Base-by-base conservation (phyloP, 2,113 vertebrate genomes). In the Lepus americanus region DNA sequence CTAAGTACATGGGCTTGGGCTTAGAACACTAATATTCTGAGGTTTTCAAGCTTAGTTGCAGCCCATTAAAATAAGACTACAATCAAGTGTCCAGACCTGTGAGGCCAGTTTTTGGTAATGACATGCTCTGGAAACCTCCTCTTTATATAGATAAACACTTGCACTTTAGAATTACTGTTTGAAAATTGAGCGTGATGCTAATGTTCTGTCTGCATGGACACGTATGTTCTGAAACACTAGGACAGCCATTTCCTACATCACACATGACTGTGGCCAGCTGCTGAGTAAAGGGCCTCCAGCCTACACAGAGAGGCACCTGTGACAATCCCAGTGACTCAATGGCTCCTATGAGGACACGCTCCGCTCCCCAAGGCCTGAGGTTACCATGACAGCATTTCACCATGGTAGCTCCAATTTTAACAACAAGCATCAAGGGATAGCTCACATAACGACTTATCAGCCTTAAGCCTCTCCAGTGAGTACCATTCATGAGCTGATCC, bases 321-420 rank as follows among this genome's bases (percentile, higher is more conserved):
- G 72, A 69, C 51, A 64, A 93, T 95, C 61, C 84, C 88, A 61
- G 51, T 6, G 79, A 51, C 66, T 31, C 51, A 20, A 0, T 0
- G 4, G 5, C 12, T 1, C 23, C 33, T 69, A 77, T 11, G 0
- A 1, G 7, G 53, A 29, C 1, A 11, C 33, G 36, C 12, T 27
- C 27, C 33, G 11, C 86, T 66, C 44, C 51, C 83, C 22, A 13
- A 19, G 81, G 83, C 14, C 29, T 5, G 1, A 14, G 36, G 84
- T 86, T 93, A 92, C 89, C 92, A 90, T 95, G 82, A 44, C 72
- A 84, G 33, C 55, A 13, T 3, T 64, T 89, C 89, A 76, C 79
- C 63, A 74, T 20, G 23, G 59, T 23, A 44, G 33, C 44, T 76
- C 33, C 3, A 22, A 16, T 4, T 70, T 78, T 95, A 84, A 80